These are phyloP conservation scores for Engraulis encrasicolus DNA, from an alignment of 2,113 vertebrate species.

Conservation along the genomic window DNA sequence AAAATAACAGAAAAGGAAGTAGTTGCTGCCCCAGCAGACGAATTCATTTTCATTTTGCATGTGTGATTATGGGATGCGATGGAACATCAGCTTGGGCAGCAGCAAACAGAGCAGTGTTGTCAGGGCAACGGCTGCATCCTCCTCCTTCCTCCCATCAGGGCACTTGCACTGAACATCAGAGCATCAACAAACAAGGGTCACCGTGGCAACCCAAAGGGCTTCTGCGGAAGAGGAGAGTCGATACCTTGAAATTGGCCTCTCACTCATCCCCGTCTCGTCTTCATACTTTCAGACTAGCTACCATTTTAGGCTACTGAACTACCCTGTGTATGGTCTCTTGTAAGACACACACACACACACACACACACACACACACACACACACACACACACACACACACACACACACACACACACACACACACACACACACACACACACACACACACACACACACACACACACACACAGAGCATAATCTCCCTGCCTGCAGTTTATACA, in stretches of 20 bases:
- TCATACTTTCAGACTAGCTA: background rate
- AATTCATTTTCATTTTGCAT: background rate
- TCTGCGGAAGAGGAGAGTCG: background rate
- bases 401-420: background rate
- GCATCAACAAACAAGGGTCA: background rate
- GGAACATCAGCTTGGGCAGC: background rate
- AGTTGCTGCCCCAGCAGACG: background rate
- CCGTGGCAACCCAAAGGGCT: background rate
- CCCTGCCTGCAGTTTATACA: slow-evolving; percentile 18
- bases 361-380: background rate
- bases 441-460: too few species aligned
- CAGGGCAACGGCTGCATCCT: background rate
- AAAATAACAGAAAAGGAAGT: background rate
- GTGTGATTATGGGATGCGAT: background rate
- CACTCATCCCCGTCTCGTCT: background rate
- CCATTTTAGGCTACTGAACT: background rate
- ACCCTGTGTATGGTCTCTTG: background rate
- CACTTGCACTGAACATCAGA: slow-evolving; percentile 1
- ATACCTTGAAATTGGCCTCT: background rate
- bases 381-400: background rate
- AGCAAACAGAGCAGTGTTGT: background rate
- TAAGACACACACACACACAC: background rate
- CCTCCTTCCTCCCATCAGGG: background rate
- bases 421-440: too few species aligned
- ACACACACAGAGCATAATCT: background rate